A percentile compares a stretch with the other conserved stretches of the same genome.
These are phyloP conservation scores for Cromileptes altivelis DNA, from an alignment of 2,113 vertebrate genomes.

Conservation along the genomic window DNA sequence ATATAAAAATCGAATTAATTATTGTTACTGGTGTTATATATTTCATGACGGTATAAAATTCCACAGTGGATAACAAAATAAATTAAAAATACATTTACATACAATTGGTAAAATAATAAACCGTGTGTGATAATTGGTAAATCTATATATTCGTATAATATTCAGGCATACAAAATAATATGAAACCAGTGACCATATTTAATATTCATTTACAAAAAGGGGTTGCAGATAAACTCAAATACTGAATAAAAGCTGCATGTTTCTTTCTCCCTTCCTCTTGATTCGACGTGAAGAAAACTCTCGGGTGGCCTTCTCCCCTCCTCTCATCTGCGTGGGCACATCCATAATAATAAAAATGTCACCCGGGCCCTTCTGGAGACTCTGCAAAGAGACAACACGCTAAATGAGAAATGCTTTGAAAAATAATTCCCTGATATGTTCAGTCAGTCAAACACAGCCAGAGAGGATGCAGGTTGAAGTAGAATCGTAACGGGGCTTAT, in stretches of 20 bases:
- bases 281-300: slow-evolving; percentile 54
- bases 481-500: slow-evolving; percentile 40
- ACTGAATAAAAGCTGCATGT: slow-evolving; percentile 24
- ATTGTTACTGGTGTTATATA: neutral
- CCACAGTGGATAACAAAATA: neutral
- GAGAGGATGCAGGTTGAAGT: slow-evolving; percentile 30
- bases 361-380: slow-evolving; percentile 63
- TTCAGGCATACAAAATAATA: neutral
- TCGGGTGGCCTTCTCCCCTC: slow-evolving; percentile 68
- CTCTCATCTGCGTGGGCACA: slow-evolving; percentile 74
- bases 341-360: slow-evolving; percentile 82
- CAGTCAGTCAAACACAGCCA: slow-evolving; percentile 65
- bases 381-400: slow-evolving; percentile 74
- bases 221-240: slow-evolving; percentile 13
- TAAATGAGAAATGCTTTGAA: slow-evolving; percentile 78
- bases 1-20: neutral
- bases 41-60: neutral
- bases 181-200: slow-evolving; percentile 2
- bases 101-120: neutral
- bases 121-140: neutral
- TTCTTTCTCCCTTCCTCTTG: slow-evolving; percentile 21
- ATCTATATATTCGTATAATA: neutral
- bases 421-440: slow-evolving; percentile 65
- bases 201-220: slow-evolving; percentile 1
- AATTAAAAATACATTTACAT: neutral